phyloP scores from a whole-genome alignment of 1,140 invertebrate species.

The Drosophila obscura region DNA sequence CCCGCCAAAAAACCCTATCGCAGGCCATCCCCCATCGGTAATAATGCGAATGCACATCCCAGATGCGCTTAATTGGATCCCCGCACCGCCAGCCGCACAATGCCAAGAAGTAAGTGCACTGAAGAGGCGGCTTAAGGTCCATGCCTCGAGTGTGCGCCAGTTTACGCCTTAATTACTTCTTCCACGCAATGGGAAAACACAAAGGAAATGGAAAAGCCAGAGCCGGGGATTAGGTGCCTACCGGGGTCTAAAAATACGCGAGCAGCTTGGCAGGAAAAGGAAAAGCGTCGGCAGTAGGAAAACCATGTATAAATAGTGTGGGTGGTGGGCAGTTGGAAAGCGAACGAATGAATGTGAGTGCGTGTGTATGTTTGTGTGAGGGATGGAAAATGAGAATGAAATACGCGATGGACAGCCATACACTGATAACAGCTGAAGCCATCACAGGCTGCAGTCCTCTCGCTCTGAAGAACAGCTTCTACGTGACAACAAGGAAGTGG shows the following conservation, averaged over 20 bases:
- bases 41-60: conserved; percentile 69
- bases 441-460: conserved; percentile 1
- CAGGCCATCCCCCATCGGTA: conserved; percentile 20
- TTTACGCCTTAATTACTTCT: conserved; percentile 39
- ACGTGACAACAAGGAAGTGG: conserved; percentile 36
- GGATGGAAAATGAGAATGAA: background rate
- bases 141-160: conserved; percentile 35
- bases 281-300: background rate
- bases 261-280: background rate
- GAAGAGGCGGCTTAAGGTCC: background rate
- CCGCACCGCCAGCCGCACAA: conserved; percentile 58
- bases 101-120: conserved; percentile 80
- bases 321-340: background rate
- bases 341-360: background rate
- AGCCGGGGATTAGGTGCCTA: background rate
- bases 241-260: conserved; percentile 4
- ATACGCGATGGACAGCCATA: conserved; percentile 15
- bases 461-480: background rate
- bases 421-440: conserved; percentile 8
- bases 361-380: background rate
- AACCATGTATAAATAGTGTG: background rate
- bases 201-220: conserved; percentile 23
- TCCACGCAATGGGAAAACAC: conserved; percentile 37
- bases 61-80: conserved; percentile 64
- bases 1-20: background rate